phyloP scores from a whole-genome alignment of 2,113 vertebrate genomes.

The Halichoerus grypus region DNA sequence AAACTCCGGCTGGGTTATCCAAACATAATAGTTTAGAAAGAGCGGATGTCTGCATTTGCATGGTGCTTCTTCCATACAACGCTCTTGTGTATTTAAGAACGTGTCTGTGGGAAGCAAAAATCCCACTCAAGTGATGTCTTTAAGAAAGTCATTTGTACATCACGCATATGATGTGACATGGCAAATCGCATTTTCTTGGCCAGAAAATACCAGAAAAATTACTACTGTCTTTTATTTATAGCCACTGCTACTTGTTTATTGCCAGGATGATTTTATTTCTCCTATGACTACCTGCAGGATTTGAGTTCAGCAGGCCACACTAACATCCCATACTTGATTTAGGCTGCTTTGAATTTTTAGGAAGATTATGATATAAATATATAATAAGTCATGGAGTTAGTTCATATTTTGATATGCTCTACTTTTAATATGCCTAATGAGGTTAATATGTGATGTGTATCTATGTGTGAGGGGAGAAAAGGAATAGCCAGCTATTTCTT shows the following conservation, averaged over 20 bases:
- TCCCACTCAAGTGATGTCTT: too few relatives aligned
- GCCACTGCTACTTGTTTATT: neutral
- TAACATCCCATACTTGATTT: neutral
- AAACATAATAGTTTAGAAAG: neutral
- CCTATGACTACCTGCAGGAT: neutral
- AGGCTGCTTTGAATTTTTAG: constrained; percentile 38
- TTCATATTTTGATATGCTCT: neutral
- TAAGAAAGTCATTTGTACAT: neutral
- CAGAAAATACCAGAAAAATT: neutral
- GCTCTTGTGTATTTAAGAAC: neutral
- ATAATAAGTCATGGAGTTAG: neutral
- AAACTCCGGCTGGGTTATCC: neutral
- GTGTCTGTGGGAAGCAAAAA: neutral
- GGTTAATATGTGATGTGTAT: neutral
- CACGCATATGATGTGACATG: neutral
- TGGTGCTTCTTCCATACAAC: neutral
- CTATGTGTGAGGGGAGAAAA: neutral
- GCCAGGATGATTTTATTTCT: neutral
- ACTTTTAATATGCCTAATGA: neutral
- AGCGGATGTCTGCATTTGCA: fast-evolving
- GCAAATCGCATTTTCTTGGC: neutral
- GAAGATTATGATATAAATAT: neutral
- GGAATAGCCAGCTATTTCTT: neutral
- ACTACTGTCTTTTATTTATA: neutral
- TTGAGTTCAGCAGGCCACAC: neutral